These are phyloP conservation scores for Torymus aiolomorphi DNA, from an alignment of 2,888 invertebrate species.

Conservation along the genomic window DNA sequence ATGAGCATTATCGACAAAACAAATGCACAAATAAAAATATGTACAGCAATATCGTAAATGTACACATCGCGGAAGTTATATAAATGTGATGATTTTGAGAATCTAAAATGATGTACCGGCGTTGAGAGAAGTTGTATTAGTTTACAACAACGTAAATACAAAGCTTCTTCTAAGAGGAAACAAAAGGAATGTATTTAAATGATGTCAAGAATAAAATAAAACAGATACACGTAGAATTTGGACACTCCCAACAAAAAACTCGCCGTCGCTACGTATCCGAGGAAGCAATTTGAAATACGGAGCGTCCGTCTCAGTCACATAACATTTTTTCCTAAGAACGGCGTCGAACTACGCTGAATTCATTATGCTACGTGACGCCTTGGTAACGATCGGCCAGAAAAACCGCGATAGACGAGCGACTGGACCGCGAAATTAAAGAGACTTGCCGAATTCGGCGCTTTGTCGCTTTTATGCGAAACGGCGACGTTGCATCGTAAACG, in stretches of 20 bases:
- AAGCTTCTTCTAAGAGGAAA: neutral
- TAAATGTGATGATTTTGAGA: no score
- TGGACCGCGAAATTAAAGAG: slow-evolving; percentile 4
- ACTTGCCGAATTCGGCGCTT: slow-evolving; percentile 12
- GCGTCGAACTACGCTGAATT: slow-evolving; percentile 47
- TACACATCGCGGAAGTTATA: no score
- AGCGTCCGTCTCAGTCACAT: neutral
- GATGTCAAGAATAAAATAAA: neutral
- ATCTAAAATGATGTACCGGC: no score
- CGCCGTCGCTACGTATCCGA: neutral
- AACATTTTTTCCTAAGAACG: slow-evolving; percentile 47
- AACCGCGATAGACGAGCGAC: slow-evolving; percentile 9
- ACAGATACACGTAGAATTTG: slow-evolving; percentile 33
- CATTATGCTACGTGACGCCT: slow-evolving; percentile 46
- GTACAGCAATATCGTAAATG: no score
- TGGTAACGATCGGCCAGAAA: slow-evolving; percentile 33
- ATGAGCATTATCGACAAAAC: no score
- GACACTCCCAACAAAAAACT: slow-evolving; percentile 36
- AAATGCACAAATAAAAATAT: no score
- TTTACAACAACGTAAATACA: no score
- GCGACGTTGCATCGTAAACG: no score
- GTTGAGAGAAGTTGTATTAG: no score
- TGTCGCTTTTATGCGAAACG: neutral
- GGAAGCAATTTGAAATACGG: slow-evolving; percentile 54
- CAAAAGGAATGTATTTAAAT: slow-evolving; percentile 13